These are phyloP conservation scores for Uloborus diversus DNA, from an alignment of 1,140 invertebrate species.

Conservation along the genomic window DNA sequence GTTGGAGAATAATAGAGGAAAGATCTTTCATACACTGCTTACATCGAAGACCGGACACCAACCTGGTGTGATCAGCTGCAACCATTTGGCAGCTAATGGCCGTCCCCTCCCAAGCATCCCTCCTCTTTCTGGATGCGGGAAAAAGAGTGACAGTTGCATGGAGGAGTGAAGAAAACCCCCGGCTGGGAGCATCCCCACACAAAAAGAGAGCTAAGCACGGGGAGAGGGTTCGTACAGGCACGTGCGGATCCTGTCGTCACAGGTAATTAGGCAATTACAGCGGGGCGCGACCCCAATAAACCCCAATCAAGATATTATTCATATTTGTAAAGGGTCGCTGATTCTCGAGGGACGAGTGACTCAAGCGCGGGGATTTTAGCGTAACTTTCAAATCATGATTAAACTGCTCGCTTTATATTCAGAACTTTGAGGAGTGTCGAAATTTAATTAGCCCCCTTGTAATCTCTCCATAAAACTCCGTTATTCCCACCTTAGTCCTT, in stretches of 20 bases:
- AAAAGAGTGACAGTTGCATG: too few species aligned
- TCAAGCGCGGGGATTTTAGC: slow-evolving; percentile 41
- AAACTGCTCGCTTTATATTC: slow-evolving; percentile 53
- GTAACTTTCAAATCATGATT: slow-evolving; percentile 42
- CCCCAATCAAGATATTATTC: slow-evolving; percentile 58
- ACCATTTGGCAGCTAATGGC: too few species aligned
- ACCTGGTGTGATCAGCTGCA: too few species aligned
- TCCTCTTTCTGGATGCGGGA: too few species aligned
- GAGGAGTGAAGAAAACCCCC: too few species aligned
- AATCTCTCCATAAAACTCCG: slow-evolving; percentile 12
- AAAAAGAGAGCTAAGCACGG: not conserved
- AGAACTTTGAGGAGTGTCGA: slow-evolving; percentile 35
- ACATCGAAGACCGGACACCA: too few species aligned
- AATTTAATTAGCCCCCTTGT: slow-evolving; percentile 42
- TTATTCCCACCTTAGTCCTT: not conserved
- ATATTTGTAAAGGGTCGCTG: slow-evolving; percentile 45
- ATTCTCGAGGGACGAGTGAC: slow-evolving; percentile 29
- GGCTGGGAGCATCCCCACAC: not conserved
- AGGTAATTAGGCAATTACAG: slow-evolving; percentile 57
- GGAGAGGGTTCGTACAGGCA: slow-evolving; percentile 16
- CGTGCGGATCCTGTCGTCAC: slow-evolving; percentile 40
- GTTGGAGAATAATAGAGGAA: too few species aligned
- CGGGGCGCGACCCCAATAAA: slow-evolving; percentile 55
- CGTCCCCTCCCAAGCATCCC: too few species aligned
- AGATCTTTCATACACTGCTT: too few species aligned